These are phyloP conservation scores for Eueides isabella DNA, from an alignment of 1,140 invertebrate species.

Conservation along the genomic window DNA sequence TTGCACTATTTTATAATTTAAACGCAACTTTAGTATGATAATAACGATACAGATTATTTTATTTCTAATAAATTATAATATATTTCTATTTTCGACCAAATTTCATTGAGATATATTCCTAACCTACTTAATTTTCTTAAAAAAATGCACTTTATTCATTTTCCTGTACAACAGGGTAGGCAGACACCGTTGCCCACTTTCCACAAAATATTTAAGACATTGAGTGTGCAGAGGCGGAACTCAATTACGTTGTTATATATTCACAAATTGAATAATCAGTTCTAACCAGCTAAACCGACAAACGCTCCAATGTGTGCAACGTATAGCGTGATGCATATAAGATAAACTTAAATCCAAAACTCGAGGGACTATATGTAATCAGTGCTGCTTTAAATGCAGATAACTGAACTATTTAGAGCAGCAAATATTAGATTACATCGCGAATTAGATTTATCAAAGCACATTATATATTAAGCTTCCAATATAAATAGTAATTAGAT, in stretches of 20 bases:
- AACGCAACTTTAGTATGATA: too few species aligned
- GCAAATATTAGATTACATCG: slow-evolving; percentile 18
- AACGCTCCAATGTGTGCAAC: slow-evolving; percentile 50
- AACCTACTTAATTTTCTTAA: neutral
- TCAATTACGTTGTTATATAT: neutral
- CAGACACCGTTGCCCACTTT: too few species aligned
- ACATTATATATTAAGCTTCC: slow-evolving; percentile 16
- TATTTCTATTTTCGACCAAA: too few species aligned
- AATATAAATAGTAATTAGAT: slow-evolving; percentile 8
- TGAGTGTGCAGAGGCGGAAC: too few species aligned
- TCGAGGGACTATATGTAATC: slow-evolving; percentile 59
- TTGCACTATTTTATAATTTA: too few species aligned
- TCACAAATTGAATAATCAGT: slow-evolving; percentile 6
- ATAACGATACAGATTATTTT: too few species aligned
- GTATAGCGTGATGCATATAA: slow-evolving; percentile 64
- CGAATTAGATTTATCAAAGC: slow-evolving; percentile 11
- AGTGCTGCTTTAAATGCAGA: slow-evolving; percentile 35
- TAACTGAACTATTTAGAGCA: slow-evolving; percentile 22
- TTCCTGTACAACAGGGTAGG: too few species aligned
- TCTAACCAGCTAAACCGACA: slow-evolving; percentile 9
- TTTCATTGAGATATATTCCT: neutral
- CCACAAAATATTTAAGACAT: too few species aligned
- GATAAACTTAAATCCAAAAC: slow-evolving; percentile 61
- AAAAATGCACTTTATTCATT: too few species aligned
- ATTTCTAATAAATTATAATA: too few species aligned